Percentiles rank a stretch among this genome's conserved stretches.
Conservation (phyloP, 2,888 invertebrate species). For the Synergus laeviventris region DNA sequence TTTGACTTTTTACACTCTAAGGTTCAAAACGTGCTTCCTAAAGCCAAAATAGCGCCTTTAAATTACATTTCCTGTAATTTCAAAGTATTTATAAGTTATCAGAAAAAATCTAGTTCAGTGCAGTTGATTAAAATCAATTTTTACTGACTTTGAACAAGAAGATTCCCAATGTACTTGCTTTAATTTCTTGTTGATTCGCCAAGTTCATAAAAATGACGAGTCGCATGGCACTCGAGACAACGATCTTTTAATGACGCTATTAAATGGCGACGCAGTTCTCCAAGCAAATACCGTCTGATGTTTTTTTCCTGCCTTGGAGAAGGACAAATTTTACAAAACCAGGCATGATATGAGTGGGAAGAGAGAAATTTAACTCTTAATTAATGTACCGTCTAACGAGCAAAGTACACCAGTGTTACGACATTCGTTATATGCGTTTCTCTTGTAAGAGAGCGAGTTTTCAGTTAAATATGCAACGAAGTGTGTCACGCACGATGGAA, state of each 20-base stretch:
- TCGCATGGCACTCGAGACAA: neutral
- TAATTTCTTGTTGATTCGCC: neutral
- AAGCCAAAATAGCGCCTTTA: no score
- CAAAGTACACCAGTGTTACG: constrained; percentile 32
- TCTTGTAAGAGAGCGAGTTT: constrained; percentile 27
- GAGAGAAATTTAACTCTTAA: constrained; percentile 37
- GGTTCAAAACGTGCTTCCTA: no score
- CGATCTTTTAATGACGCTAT: constrained; percentile 27
- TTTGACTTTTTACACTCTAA: neutral
- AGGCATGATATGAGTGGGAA: neutral
- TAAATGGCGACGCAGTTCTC: constrained; percentile 23
- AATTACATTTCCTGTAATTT: no score
- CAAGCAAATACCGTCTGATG: constrained; percentile 18
- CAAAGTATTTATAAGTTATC: no score
- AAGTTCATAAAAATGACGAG: constrained; percentile 17
- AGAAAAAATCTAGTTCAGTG: no score
- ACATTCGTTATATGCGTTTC: constrained; percentile 36
- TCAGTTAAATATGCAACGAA: constrained; percentile 32
- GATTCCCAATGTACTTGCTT: no score
- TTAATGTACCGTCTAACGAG: constrained; percentile 37
- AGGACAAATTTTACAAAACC: constrained; percentile 6
- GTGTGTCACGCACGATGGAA: constrained; percentile 31
- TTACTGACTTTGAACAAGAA: no score
- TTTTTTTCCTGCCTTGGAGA: constrained; percentile 1
- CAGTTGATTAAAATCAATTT: no score